Conservation (phyloP, 1,140 invertebrate genomes). For the Condylostylus longicornis region DNA sequence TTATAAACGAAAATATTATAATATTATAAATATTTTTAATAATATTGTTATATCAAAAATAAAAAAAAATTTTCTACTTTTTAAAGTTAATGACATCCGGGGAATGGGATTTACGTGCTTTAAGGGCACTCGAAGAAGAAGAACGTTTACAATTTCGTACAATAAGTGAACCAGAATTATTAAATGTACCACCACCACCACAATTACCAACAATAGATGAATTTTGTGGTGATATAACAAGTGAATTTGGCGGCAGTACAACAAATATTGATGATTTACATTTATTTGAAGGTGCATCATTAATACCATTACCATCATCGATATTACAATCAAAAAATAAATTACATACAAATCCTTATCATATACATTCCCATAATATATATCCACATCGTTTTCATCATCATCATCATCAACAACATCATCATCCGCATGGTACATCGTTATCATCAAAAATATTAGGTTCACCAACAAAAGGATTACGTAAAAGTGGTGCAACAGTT, state of each 20-base stretch:
- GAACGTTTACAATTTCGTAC: constrained; percentile 25
- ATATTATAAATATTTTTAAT: too few species aligned
- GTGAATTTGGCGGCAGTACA: neutral
- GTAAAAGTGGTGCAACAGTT: too few species aligned
- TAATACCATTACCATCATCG: neutral
- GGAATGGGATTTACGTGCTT: constrained; percentile 28
- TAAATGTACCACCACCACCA: constrained; percentile 17
- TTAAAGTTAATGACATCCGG: constrained; percentile 23
- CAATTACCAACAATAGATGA: constrained; percentile 1
- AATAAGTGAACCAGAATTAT: constrained; percentile 22
- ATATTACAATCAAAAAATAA: neutral
- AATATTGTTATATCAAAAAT: too few species aligned
- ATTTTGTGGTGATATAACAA: neutral
- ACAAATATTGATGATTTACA: neutral
- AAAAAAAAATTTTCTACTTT: too few species aligned
- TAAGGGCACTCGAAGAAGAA: constrained; percentile 29
- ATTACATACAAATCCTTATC: too few species aligned
- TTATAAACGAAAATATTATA: too few species aligned
- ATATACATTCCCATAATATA: too few species aligned
- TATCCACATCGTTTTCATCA: constrained; percentile 1
- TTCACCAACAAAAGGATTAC: constrained; percentile 12
- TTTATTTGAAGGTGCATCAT: neutral
- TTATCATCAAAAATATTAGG: constrained; percentile 7
- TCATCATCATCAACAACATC: constrained; percentile 3
- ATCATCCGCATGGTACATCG: constrained; percentile 12